These are phyloP conservation scores for Diglossa brunneiventris DNA, from an alignment of 2,113 vertebrate species.

Conservation along the genomic window DNA sequence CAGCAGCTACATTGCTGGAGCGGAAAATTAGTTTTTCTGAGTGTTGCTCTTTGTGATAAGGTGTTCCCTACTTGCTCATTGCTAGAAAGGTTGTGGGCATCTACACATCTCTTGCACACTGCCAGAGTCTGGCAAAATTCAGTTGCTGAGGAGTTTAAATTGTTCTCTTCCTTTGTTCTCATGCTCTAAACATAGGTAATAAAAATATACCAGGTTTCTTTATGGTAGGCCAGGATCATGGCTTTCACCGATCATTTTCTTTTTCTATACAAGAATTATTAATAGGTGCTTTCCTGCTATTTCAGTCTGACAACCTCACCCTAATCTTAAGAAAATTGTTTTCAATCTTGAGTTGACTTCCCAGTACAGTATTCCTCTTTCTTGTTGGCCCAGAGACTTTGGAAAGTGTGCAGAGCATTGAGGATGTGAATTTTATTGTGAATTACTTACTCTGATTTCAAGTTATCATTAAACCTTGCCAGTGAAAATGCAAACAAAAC, in stretches of 20 bases:
- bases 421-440: slow-evolving; percentile 45
- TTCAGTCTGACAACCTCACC: neutral
- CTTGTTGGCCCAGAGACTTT: neutral
- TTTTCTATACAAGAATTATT: neutral
- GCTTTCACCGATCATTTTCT: neutral
- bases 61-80: neutral
- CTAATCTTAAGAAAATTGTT: neutral
- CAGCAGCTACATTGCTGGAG: neutral
- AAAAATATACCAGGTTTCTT: neutral
- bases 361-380: neutral
- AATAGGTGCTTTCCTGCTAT: neutral
- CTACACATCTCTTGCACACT: neutral
- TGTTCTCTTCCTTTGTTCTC: neutral
- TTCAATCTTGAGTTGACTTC: slow-evolving; percentile 6
- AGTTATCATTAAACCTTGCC: slow-evolving; percentile 58
- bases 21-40: neutral
- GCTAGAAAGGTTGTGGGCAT: neutral
- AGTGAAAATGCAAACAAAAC: slow-evolving; percentile 66
- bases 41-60: neutral
- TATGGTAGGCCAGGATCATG: neutral
- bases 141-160: neutral
- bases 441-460: slow-evolving; percentile 62
- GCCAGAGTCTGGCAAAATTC: neutral
- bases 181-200: neutral
- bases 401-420: neutral